Base-by-base conservation (phyloP, 2,113 vertebrate genomes). In the Mohoua ochrocephala region DNA sequence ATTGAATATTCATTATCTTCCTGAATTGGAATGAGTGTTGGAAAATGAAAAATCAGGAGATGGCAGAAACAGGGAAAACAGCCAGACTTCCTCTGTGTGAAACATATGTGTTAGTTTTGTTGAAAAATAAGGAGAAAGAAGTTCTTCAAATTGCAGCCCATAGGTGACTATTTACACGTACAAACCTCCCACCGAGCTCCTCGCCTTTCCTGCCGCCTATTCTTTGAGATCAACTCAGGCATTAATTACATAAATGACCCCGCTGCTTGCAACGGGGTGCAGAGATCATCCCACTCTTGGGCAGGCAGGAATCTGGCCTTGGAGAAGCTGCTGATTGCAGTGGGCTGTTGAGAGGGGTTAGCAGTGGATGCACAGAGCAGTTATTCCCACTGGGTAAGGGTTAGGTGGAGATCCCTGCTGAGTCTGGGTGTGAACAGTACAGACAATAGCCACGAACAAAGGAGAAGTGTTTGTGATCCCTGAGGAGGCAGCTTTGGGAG, bases 1-100 rank as follows among this genome's bases (percentile, higher is more conserved):
- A 13, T 19, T 95, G 93, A 94, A 95, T 95, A 95, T 95, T 96
- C 93, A 95, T 94, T 64, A 84, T 76, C 77, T 89, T 75, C 64
- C 73, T 75, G 61, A 95, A 79, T 64, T 92, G 69, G 64, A 95
- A 73, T 37, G n/a, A 81, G 57, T 4, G 20, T 4, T 92, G 69
- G 86, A 84, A 90, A 92, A 91, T n/a, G 88, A 95, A 91, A 92
- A 95, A 89, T 67, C 84, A 82, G 82, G 75, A 95, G 60, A 94
- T 89, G 91, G 94, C 87, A 95, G 87, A 57, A 95, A 68, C n/a
- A 87, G 87, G 96, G 96, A 95, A 94, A 96, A 84, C 61, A 96
- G 94, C 95, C 96, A 96, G 69, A 52, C 84, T 87, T 95, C 89
- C 94, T 70, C 84, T 68, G 87, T 56, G 89, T n/a, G 84, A 87